These are phyloP conservation scores for Leguminivora glycinivorella DNA, from an alignment of 1,140 invertebrate species.

Conservation along the genomic window DNA sequence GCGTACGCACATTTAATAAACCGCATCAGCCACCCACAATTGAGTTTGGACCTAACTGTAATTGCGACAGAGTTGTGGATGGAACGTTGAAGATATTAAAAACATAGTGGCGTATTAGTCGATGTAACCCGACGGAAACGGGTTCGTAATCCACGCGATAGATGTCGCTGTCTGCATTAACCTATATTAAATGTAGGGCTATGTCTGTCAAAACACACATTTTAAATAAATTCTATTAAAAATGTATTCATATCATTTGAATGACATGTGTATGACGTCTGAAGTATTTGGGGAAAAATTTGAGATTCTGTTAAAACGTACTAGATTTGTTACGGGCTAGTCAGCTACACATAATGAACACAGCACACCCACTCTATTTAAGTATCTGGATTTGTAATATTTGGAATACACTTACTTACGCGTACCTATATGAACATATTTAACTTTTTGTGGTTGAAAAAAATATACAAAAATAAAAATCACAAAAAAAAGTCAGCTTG, in stretches of 20 bases:
- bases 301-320: not conserved
- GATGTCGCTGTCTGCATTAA: slow-evolving; percentile 58
- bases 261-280: not conserved
- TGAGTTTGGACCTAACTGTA: not conserved
- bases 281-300: not conserved
- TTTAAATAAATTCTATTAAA: slow-evolving; percentile 8
- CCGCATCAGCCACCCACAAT: not conserved
- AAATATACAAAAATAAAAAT: no score
- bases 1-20: slow-evolving; percentile 23
- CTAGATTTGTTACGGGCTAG: no score
- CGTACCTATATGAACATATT: no score
- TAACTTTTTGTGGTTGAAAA: no score
- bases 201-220: slow-evolving; percentile 1
- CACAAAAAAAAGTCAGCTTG: no score
- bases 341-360: no score
- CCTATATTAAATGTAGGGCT: slow-evolving; percentile 45
- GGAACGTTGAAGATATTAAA: not conserved
- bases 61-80: not conserved
- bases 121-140: slow-evolving; percentile 38
- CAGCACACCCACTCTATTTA: no score
- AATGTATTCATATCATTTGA: not conserved
- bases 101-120: slow-evolving; percentile 31
- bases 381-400: no score
- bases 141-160: slow-evolving; percentile 43
- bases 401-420: no score